phyloP scores from a whole-genome alignment of 1,140 invertebrate species.

The Drosophila triauraria region DNA sequence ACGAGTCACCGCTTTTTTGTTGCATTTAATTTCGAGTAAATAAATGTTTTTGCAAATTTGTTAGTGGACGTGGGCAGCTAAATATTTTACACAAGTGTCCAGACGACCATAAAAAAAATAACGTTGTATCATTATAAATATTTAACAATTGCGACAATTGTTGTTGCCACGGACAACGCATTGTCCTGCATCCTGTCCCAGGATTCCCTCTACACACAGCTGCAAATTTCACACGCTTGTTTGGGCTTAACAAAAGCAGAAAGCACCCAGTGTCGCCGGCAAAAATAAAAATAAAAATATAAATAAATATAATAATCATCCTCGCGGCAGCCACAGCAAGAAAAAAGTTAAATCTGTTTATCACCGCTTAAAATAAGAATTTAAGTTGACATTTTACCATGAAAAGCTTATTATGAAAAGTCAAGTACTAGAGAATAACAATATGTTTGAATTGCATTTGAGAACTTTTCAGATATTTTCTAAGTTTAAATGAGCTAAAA shows the following conservation, averaged over 20 bases:
- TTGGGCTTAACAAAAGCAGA: conserved; percentile 65
- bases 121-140: conserved; percentile 78
- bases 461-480: too few species aligned
- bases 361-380: conserved; percentile 34
- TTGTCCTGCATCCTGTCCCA: conserved; percentile 49
- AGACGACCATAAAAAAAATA: conserved; percentile 60
- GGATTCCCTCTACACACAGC: conserved; percentile 49
- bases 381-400: conserved; percentile 24
- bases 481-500: too few species aligned
- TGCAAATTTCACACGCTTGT: conserved; percentile 79
- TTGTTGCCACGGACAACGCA: conserved; percentile 62
- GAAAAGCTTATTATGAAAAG: conserved; percentile 10
- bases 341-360: conserved; percentile 41
- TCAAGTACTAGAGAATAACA: background rate
- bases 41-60: conserved; percentile 59
- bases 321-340: conserved; percentile 3
- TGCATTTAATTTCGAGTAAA: conserved; percentile 58
- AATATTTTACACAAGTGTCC: conserved; percentile 72
- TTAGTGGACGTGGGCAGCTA: conserved; percentile 47
- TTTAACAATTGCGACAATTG: conserved; percentile 83
- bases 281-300: conserved; percentile 25
- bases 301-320: conserved; percentile 36
- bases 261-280: background rate
- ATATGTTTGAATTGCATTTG: too few species aligned
- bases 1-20: conserved; percentile 14